A percentile compares a stretch with the other conserved stretches of the same genome.
Conservation (phyloP, 2,888 invertebrate species). For the Meteorus cinctellus region DNA sequence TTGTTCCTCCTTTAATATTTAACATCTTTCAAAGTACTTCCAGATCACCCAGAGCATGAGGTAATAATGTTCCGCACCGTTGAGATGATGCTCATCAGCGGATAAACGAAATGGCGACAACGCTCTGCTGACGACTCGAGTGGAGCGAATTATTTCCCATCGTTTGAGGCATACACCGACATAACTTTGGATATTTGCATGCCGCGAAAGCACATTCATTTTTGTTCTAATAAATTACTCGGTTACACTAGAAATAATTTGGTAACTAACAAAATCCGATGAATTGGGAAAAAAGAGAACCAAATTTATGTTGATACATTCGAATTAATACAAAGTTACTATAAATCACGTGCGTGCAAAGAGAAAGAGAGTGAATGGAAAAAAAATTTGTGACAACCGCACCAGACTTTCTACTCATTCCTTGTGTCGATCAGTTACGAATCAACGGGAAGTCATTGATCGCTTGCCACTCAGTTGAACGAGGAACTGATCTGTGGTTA, state of each 20-base stretch:
- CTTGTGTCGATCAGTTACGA: conserved; percentile 27
- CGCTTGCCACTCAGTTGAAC: not conserved
- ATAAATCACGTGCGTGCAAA: not conserved
- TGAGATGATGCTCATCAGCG: conserved; percentile 52
- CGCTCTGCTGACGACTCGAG: conserved; percentile 44
- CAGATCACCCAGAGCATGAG: conserved; percentile 43
- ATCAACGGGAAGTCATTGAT: conserved; percentile 27
- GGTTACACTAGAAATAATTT: not conserved
- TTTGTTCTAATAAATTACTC: not conserved
- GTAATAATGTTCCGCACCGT: conserved; percentile 55
- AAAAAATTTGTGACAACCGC: conserved; percentile 34
- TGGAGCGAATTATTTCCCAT: conserved; percentile 40
- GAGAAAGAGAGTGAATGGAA: conserved; percentile 12
- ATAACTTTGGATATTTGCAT: conserved; percentile 23
- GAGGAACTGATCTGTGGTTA: conserved; percentile 11
- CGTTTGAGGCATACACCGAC: not conserved
- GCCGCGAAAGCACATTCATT: not conserved
- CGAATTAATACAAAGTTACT: not conserved
- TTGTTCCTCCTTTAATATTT: not conserved
- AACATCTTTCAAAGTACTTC: conserved; percentile 9
- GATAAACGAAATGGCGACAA: conserved; percentile 54
- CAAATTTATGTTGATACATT: not conserved
- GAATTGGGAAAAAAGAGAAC: not conserved
- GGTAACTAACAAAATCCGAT: not conserved
- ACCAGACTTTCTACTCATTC: conserved; percentile 36